A percentile compares a stretch with the other conserved stretches of the same genome.
These are phyloP conservation scores for Xylocampa areola DNA, from an alignment of 2,888 invertebrate species.

Conservation along the genomic window DNA sequence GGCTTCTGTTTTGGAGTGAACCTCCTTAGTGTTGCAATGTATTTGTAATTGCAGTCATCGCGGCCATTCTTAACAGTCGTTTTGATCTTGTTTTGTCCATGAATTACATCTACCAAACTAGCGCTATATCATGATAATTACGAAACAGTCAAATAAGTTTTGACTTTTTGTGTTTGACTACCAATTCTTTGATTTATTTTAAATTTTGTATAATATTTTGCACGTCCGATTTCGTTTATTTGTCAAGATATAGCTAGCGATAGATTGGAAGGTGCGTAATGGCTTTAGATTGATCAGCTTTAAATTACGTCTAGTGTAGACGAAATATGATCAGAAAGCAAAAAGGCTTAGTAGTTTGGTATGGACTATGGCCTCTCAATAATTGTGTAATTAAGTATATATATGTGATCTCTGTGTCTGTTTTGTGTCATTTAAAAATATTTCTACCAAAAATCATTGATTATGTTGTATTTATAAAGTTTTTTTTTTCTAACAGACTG, in stretches of 20 bases:
- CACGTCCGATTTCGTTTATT: conserved; percentile 2
- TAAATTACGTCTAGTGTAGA: conserved; percentile 19
- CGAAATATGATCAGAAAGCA: conserved; percentile 10
- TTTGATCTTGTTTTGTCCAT: conserved; percentile 18
- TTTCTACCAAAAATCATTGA: conserved; percentile 53
- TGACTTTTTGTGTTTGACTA: conserved; percentile 51
- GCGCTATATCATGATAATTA: conserved; percentile 8
- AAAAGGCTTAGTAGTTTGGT: conserved; percentile 21
- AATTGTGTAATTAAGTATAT: conserved; percentile 50
- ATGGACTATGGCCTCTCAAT: conserved; percentile 46
- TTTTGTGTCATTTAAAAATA: conserved; percentile 53
- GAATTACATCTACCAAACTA: conserved; percentile 25
- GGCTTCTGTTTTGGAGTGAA: conserved; percentile 18
- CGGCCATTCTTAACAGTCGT: conserved; percentile 20
- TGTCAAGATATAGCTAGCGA: conserved; percentile 11
- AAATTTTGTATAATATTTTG: conserved; percentile 1
- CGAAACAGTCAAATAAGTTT: conserved; percentile 16
- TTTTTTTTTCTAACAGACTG: conserved; percentile 56
- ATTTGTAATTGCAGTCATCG: conserved; percentile 3
- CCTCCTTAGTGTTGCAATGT: conserved; percentile 2
- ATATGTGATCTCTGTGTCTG: conserved; percentile 56
- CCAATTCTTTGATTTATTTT: conserved; percentile 15
- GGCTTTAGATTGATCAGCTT: conserved; percentile 22
- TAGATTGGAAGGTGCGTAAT: conserved; percentile 23
- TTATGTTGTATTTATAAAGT: conserved; percentile 51